phyloP scores from a whole-genome alignment of 1,140 invertebrate genomes.

The Drosophila novamexicana region DNA sequence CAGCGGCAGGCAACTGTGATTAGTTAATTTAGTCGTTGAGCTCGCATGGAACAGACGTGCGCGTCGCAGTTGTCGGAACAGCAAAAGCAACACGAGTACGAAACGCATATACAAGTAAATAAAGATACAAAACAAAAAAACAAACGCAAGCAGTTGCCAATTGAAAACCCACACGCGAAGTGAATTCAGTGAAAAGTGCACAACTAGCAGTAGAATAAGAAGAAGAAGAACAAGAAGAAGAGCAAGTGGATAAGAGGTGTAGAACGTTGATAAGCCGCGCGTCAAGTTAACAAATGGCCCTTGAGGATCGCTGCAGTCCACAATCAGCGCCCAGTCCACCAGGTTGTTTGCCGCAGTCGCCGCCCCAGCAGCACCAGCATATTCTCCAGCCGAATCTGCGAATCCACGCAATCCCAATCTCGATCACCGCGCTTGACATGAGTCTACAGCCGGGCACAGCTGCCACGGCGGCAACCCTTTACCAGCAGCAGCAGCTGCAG shows the following conservation, averaged over 20 bases:
- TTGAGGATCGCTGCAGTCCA: constrained; percentile 87
- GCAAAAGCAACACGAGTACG: constrained; percentile 27
- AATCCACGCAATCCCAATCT: constrained; percentile 20
- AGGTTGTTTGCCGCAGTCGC: constrained; percentile 63
- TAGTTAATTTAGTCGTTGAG: constrained; percentile 84
- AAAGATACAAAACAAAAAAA: constrained; percentile 5
- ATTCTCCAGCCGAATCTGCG: constrained; percentile 20
- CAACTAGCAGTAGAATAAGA: neutral
- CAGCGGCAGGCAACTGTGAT: constrained; percentile 74
- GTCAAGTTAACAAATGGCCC: constrained; percentile 85
- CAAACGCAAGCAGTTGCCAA: constrained; percentile 11
- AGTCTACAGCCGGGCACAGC: constrained; percentile 57
- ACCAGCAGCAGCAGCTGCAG: constrained; percentile 77
- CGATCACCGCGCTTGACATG: constrained; percentile 64
- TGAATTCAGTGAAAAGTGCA: constrained; percentile 36
- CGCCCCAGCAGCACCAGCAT: constrained; percentile 33
- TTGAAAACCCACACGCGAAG: constrained; percentile 11
- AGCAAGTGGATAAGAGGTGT: neutral
- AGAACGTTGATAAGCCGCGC: neutral
- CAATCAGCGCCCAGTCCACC: constrained; percentile 86
- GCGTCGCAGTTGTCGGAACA: constrained; percentile 60
- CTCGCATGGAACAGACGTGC: constrained; percentile 83
- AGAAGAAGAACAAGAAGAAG: constrained; percentile 16
- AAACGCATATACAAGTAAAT: constrained; percentile 25
- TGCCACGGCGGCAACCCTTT: constrained; percentile 49